Evolutionary conservation across 1,140 invertebrate genomes (phyloP).

Genomic region (Drosophila sturtevanti): DNA sequence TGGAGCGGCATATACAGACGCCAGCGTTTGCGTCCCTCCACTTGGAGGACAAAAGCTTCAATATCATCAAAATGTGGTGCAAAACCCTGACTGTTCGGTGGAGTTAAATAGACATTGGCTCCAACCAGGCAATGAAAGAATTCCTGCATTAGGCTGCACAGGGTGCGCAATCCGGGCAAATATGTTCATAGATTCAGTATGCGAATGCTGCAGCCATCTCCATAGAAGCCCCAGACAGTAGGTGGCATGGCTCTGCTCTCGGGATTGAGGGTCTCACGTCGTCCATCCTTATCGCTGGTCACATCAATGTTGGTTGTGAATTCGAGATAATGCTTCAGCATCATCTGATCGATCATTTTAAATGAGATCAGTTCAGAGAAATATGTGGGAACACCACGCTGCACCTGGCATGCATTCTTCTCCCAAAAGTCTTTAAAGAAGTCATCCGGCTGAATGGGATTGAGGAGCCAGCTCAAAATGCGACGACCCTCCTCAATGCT

Average conservation of each 20-base stretch:
- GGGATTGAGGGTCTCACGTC: conserved; percentile 94
- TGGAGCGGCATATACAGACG: conserved; percentile 91
- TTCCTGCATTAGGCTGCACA: conserved; percentile 94
- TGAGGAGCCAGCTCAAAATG: conserved; percentile 88
- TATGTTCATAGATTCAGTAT: conserved; percentile 97
- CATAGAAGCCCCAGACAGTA: conserved; percentile 95
- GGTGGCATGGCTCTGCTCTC: conserved; percentile 88
- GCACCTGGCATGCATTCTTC: conserved; percentile 89
- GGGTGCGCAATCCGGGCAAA: conserved; percentile 85
- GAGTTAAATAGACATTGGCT: conserved; percentile 97
- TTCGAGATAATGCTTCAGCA: conserved; percentile 89
- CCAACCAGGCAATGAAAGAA: conserved; percentile 96
- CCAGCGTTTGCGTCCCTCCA: conserved; percentile 98
- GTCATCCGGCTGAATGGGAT: conserved; percentile 85
- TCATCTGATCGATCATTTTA: conserved; percentile 89
- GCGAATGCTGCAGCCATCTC: conserved; percentile 94
- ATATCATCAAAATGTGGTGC: conserved; percentile 99
- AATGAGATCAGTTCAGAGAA: conserved; percentile 91
- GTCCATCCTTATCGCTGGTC: conserved; percentile 90
- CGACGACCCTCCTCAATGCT: conserved; percentile 85
- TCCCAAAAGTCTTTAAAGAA: conserved; percentile 92
- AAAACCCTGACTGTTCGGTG: conserved; percentile 97
- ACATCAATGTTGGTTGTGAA: conserved; percentile 96
- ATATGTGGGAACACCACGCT: conserved; percentile 86
- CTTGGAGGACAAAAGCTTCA: conserved; percentile 98